Evolutionary conservation across 2,888 invertebrate genomes (phyloP).

Genomic region (Melieria crassipennis): DNA sequence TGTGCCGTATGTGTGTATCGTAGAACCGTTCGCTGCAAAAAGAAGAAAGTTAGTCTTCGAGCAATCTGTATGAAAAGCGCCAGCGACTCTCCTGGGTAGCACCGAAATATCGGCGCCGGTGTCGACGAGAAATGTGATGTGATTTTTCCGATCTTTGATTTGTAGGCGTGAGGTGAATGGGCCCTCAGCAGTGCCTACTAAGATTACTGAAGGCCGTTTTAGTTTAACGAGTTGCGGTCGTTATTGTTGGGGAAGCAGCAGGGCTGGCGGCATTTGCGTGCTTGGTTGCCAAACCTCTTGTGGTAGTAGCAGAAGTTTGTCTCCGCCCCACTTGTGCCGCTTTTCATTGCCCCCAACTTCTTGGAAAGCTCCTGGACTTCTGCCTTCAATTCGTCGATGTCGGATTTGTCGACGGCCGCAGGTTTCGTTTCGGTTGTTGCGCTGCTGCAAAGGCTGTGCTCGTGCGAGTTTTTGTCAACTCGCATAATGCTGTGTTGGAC

Average conservation of each 20-base stretch:
- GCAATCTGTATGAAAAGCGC: too few species aligned
- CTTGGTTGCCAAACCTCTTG: too few species aligned
- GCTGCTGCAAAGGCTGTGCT: too few species aligned
- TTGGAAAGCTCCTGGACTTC: too few species aligned
- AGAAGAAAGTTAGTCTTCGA: slow-evolving; percentile 6
- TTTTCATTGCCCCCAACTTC: too few species aligned
- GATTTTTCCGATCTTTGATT: slow-evolving; percentile 23
- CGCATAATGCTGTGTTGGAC: too few species aligned
- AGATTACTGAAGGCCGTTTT: slow-evolving; percentile 17
- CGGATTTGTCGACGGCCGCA: too few species aligned
- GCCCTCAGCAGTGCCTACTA: slow-evolving; percentile 20
- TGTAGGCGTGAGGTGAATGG: slow-evolving; percentile 21
- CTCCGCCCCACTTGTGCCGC: too few species aligned
- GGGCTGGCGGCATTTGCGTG: background rate
- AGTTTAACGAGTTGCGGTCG: slow-evolving; percentile 4
- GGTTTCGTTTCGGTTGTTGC: too few species aligned
- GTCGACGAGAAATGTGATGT: slow-evolving; percentile 31
- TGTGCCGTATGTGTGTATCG: slow-evolving; percentile 37
- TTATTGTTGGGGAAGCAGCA: slow-evolving; percentile 15
- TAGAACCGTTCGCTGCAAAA: slow-evolving; percentile 39
- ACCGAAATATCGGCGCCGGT: slow-evolving; percentile 38
- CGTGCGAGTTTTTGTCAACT: too few species aligned
- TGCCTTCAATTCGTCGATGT: too few species aligned
- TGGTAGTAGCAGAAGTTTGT: too few species aligned
- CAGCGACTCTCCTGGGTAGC: slow-evolving; percentile 20